A percentile compares a stretch with the other conserved stretches of the same genome.
Conservation (phyloP, 2,113 vertebrate species). For the Aphyosemion australe region DNA sequence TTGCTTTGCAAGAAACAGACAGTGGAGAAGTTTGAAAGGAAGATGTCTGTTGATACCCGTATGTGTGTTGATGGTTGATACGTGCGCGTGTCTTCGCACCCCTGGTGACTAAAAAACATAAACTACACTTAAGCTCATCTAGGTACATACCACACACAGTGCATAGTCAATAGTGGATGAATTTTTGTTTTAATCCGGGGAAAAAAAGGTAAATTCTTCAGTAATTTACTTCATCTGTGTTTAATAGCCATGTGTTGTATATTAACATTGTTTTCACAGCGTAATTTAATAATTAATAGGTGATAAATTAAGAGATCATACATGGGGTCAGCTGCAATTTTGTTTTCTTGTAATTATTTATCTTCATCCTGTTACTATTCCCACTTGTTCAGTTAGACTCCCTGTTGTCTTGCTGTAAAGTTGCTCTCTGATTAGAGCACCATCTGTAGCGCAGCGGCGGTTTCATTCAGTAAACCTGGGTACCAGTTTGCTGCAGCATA, state of each 20-base stretch:
- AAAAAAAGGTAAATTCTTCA: not conserved
- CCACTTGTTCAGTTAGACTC: constrained; percentile 33
- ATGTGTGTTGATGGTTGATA: no score
- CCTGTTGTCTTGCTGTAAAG: constrained; percentile 26
- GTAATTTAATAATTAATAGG: constrained; percentile 32
- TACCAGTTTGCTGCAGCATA: constrained; percentile 49
- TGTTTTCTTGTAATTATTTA: constrained; percentile 31
- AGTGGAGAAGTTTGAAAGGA: no score
- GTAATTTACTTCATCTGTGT: not conserved
- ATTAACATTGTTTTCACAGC: constrained; percentile 4
- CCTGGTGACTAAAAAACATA: no score
- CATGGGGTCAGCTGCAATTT: constrained; percentile 37
- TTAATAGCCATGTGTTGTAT: constrained; percentile 13
- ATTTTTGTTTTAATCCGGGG: not conserved
- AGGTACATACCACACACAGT: not conserved
- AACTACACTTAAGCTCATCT: not conserved
- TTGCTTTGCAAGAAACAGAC: no score
- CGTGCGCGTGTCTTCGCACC: no score
- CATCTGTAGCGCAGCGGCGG: constrained; percentile 24
- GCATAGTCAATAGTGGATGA: not conserved
- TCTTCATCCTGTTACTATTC: constrained; percentile 26
- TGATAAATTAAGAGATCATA: constrained; percentile 32
- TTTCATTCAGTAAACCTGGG: constrained; percentile 15
- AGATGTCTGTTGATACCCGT: no score
- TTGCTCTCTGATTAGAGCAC: constrained; percentile 13